Conservation (phyloP, 2,888 invertebrate species). For the Drosophila maculinotata region DNA sequence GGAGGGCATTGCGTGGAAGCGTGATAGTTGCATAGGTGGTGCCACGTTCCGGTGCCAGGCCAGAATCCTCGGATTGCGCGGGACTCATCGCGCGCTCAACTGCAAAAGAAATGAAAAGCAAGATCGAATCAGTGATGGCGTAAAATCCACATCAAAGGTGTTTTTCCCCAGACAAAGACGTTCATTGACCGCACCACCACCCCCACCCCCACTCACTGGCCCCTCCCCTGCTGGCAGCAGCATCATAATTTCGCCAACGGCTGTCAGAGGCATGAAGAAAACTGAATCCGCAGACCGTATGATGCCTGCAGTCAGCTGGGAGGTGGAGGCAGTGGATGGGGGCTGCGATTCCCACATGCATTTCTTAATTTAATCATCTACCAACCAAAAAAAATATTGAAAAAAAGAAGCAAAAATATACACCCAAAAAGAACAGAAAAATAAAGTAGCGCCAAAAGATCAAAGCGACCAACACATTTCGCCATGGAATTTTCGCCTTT, state of each 20-base stretch:
- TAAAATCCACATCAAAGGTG: conserved; percentile 69
- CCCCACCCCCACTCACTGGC: background rate
- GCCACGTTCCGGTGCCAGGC: conserved; percentile 85
- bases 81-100: conserved; percentile 85
- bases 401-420: too few relatives aligned
- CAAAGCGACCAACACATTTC: conserved; percentile 51
- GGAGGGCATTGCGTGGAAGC: conserved; percentile 84
- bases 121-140: conserved; percentile 23
- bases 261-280: conserved; percentile 38
- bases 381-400: conserved; percentile 9
- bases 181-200: conserved; percentile 47
- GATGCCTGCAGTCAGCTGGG: background rate
- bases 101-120: conserved; percentile 60
- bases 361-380: conserved; percentile 66
- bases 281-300: conserved; percentile 23
- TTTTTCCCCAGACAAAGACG: conserved; percentile 35
- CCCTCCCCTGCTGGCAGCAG: background rate
- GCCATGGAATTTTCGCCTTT: conserved; percentile 31
- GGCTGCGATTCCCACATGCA: conserved; percentile 21
- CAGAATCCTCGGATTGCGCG: conserved; percentile 85
- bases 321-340: background rate
- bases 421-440: conserved; percentile 1
- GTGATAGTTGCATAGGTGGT: conserved; percentile 85
- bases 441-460: conserved; percentile 52
- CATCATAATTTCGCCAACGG: conserved; percentile 39